A percentile compares a stretch with the other conserved stretches of the same genome.
These are phyloP conservation scores for Spinus pinus DNA, from an alignment of 2,797 vertebrate genomes.

Conservation along the genomic window DNA sequence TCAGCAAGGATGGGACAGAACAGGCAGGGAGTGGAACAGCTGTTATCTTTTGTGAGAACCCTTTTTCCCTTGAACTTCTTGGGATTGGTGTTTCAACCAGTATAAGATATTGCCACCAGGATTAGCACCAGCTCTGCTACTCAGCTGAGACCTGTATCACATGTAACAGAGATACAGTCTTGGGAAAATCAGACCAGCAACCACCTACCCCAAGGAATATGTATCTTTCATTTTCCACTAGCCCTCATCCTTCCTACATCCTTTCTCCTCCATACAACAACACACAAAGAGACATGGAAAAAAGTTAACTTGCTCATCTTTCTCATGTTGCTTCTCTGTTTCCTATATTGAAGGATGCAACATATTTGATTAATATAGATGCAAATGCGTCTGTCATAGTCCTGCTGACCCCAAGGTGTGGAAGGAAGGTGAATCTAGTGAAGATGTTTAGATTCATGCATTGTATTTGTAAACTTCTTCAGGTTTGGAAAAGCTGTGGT, in stretches of 20 bases:
- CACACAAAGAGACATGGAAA: rapidly evolving
- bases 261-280: neutral
- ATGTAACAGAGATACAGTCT: neutral
- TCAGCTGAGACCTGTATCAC: neutral
- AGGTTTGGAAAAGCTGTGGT: neutral
- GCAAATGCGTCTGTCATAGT: neutral
- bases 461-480: neutral
- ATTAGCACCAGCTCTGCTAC: neutral
- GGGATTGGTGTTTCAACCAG: neutral
- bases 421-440: neutral
- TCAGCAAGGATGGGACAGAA: neutral
- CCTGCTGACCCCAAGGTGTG: neutral
- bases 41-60: neutral
- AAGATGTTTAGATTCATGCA: neutral
- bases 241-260: neutral
- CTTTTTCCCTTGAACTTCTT: neutral
- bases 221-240: neutral
- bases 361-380: neutral
- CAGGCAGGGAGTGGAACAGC: neutral
- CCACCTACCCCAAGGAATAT: neutral
- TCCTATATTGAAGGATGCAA: neutral
- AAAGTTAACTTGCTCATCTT: neutral
- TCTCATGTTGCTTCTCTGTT: neutral
- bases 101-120: neutral
- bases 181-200: neutral